Conservation (phyloP, 2,113 vertebrate genomes). For the Misgurnus anguillicaudatus region DNA sequence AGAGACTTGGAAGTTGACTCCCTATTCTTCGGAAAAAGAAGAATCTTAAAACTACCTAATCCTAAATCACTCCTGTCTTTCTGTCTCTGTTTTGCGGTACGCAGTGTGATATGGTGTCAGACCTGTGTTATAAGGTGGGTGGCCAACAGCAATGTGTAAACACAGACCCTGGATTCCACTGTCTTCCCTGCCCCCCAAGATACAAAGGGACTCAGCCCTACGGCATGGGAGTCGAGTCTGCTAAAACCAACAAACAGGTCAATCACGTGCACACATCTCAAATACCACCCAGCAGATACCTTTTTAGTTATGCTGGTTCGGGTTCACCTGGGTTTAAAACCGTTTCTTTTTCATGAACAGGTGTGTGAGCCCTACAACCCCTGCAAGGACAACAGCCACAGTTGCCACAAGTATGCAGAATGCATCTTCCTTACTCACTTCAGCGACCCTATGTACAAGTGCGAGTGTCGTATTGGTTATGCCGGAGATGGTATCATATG, state of each 20-base stretch:
- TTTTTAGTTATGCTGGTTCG: not conserved
- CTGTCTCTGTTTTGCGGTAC: conserved; percentile 8
- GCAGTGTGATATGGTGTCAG: conserved; percentile 87
- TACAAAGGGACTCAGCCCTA: conserved; percentile 90
- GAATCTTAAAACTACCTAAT: too few relatives aligned
- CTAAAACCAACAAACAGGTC: conserved; percentile 85
- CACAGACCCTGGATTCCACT: conserved; percentile 94
- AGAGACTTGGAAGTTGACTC: too few relatives aligned
- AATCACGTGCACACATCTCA: conserved; percentile 11
- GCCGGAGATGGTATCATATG: conserved; percentile 93
- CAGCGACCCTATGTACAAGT: conserved; percentile 91
- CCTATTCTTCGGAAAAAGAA: too few relatives aligned
- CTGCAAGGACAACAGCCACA: conserved; percentile 90
- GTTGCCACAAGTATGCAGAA: conserved; percentile 84
- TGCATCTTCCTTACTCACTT: conserved; percentile 91
- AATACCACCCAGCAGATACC: not conserved
- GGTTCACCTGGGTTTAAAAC: conserved; percentile 18
- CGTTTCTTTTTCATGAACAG: conserved; percentile 63
- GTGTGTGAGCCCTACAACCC: conserved; percentile 94
- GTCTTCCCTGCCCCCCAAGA: conserved; percentile 89
- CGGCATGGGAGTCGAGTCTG: conserved; percentile 83
- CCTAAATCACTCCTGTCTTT: not conserved
- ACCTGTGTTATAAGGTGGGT: conserved; percentile 81
- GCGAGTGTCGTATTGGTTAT: conserved; percentile 89
- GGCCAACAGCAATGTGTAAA: conserved; percentile 86